phyloP scores from a whole-genome alignment of 2,797 vertebrate species.

The Xenopus petersii region DNA sequence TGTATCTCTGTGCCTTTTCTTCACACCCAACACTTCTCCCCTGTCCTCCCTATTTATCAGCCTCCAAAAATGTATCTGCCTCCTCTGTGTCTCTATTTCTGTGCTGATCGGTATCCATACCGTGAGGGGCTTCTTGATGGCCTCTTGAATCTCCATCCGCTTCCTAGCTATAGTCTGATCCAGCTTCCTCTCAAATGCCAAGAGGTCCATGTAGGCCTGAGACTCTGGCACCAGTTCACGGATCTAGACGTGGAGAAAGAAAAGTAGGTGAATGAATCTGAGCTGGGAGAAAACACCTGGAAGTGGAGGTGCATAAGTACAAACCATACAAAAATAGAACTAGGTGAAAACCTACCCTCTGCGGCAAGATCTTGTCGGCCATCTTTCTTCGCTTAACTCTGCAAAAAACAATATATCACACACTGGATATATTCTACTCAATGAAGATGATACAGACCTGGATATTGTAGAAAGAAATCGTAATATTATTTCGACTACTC shows the following conservation, averaged over 20 bases:
- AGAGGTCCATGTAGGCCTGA: slow-evolving; percentile 97
- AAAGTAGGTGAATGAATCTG: no score
- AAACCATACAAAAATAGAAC: neutral
- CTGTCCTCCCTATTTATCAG: neutral
- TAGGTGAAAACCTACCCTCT: slow-evolving; percentile 70
- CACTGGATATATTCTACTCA: no score
- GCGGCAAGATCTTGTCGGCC: slow-evolving; percentile 97
- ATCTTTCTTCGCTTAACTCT: slow-evolving; percentile 95
- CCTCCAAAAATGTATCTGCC: no score
- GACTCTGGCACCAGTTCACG: slow-evolving; percentile 95
- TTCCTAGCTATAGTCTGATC: slow-evolving; percentile 97
- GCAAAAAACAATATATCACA: slow-evolving; percentile 33
- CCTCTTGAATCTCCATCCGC: slow-evolving; percentile 98
- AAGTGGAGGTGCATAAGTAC: neutral
- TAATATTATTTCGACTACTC: slow-evolving; percentile 49
- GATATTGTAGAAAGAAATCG: no score
- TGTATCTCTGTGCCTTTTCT: neutral
- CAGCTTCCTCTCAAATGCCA: slow-evolving; percentile 96
- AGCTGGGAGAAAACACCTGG: no score
- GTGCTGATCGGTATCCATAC: slow-evolving; percentile 57
- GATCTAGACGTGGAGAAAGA: slow-evolving; percentile 68
- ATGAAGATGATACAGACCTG: no score
- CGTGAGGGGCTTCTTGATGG: slow-evolving; percentile 96
- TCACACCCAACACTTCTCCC: neutral
- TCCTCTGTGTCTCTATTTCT: no score